Evolutionary conservation across 2,113 vertebrate genomes (phyloP), one percentile per base, ranked within the genome.

Genomic region (Cygnus atratus): DNA sequence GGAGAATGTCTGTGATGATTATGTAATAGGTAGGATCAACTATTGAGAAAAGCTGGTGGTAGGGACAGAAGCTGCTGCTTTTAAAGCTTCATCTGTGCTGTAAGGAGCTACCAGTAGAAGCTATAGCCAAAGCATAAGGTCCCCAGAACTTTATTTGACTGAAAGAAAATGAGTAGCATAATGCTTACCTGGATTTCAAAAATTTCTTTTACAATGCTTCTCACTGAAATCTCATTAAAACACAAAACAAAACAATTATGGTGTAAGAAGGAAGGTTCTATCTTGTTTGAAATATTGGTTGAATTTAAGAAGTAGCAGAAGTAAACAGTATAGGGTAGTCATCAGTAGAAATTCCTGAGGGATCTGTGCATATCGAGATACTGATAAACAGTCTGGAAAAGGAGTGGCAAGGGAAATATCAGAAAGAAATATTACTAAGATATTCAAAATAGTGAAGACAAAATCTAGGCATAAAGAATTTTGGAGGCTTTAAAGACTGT

Each of bases 31-130:
- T 97, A 83, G 14, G 59, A 91, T 85, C 55, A 65, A 70, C 80
- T 97, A 95, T 87, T 96, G 62, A 84, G 61, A 89, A 81, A 59
- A 93, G 78, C 41, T 78, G 57, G 67, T 84, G 55, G 55, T 96
- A 66, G 90, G 90, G 39, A 62, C 33, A 84, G 80, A 70, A 90
- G 41, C 33, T 37, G 28, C 61, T 92, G 41, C 91, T 72, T 57
- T 54, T 68, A 96, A 94, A 95, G 6, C 41, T 89, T 7, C 4
- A 17, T 29, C 22, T 29, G 6, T 58, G 17, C 16, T 46, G 11
- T 13, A n/a, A 0, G 1, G 41, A 20, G 57, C 57, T 61, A 71
- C 12, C 24, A 58, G 41, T 39, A 83, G 29, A 78, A 66, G 13
- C 12, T 67, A 6, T 41, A 63, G 59, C 58, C 20, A 76, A 66